Conservation (phyloP, 2,113 vertebrate species). For the Acrocephalus arundinaceus region DNA sequence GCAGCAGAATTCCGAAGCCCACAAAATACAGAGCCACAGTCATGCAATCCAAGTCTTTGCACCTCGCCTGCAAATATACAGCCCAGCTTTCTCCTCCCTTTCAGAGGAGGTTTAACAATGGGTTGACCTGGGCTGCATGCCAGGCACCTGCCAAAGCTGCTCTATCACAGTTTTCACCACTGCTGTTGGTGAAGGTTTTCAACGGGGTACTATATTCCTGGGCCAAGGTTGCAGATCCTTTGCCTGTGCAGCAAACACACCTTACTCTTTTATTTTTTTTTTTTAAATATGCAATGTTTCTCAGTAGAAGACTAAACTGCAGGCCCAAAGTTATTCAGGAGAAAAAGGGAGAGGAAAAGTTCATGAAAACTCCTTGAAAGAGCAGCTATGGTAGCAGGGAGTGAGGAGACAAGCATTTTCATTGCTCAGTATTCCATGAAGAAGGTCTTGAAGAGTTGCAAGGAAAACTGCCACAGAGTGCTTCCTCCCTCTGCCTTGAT, state of each 20-base stretch:
- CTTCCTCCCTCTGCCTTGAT: not conserved
- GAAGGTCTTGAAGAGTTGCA: not conserved
- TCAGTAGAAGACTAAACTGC: not conserved
- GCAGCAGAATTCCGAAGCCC: too few relatives aligned
- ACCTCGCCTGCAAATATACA: not conserved
- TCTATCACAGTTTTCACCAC: not conserved
- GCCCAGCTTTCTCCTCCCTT: not conserved
- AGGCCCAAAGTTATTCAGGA: not conserved
- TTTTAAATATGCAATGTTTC: not conserved
- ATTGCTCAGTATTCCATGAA: not conserved
- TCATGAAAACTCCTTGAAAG: not conserved
- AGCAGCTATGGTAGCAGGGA: not conserved
- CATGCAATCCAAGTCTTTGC: not conserved
- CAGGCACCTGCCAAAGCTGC: not conserved
- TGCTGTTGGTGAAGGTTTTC: not conserved
- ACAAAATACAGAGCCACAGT: too few relatives aligned
- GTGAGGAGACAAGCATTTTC: not conserved
- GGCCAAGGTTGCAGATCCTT: not conserved
- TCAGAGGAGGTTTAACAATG: not conserved
- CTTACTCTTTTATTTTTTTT: too few relatives aligned
- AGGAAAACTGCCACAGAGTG: not conserved
- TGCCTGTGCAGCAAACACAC: not conserved
- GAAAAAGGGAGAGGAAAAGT: not conserved
- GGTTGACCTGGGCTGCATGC: not conserved
- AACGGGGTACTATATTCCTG: not conserved